These are phyloP conservation scores for Graptemys geographica DNA, from an alignment of 2,797 vertebrate genomes.

Conservation along the genomic window DNA sequence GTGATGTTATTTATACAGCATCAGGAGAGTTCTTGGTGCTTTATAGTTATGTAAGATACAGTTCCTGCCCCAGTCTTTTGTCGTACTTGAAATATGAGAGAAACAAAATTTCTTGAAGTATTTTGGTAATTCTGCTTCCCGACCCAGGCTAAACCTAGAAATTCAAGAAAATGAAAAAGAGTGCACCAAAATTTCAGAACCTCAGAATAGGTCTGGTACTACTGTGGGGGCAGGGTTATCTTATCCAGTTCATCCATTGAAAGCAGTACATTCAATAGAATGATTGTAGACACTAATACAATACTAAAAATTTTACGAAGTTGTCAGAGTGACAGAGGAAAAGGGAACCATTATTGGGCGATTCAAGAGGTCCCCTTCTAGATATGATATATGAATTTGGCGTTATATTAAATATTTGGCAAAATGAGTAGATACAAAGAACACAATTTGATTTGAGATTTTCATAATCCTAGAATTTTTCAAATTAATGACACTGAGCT, in stretches of 20 bases:
- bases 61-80: neutral
- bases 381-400: neutral
- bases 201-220: neutral
- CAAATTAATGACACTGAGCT: neutral
- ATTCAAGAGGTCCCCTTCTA: neutral
- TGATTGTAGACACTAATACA: neutral
- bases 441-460: neutral
- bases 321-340: neutral
- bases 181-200: neutral
- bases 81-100: conserved; percentile 5
- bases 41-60: neutral
- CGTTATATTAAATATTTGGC: neutral
- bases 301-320: neutral
- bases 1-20: neutral
- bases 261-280: neutral
- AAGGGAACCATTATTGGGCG: neutral
- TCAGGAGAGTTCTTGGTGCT: neutral
- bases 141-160: neutral
- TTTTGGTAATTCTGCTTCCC: conserved; percentile 10
- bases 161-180: neutral
- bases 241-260: neutral
- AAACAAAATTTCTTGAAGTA: conserved; percentile 34
- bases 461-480: neutral
- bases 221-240: accelerated
- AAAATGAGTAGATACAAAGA: neutral